Base-by-base conservation (phyloP, 2,113 vertebrate genomes). In the Edolisoma coerulescens region DNA sequence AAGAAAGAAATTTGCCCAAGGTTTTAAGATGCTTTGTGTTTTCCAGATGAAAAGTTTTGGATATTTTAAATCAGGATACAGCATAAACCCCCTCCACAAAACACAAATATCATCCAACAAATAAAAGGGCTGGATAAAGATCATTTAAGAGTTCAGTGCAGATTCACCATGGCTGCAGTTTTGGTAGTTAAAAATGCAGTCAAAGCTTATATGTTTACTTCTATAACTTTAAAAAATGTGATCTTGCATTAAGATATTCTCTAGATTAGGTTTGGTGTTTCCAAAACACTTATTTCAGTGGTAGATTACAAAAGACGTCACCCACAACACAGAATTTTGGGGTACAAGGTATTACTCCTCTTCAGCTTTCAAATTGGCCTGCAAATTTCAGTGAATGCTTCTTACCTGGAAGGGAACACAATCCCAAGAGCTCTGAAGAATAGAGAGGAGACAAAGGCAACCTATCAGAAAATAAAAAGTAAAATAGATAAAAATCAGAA, bases 341-440 rank as follows among this genome's bases (percentile, higher is more conserved):
- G 15, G 21, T 70, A 50, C 19, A 42, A 47, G 32, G 7, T 37
- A 20, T 60, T 56, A 11, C 9, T 8, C 16, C 13, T 65, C 61
- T 69, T 59, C 26, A 65, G 21, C 37, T 75, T 49, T 65, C 71
- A 83, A 80, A 81, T 16, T 23, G 2, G 8, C 27, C 61, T 81
- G 47, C 10, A 88, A n/a, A 61, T 41, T n/a, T 90, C 64, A 45
- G 10, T 5, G 21, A 75, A 14, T 22, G 14, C 33, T 63, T 86
- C 97, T 91, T 95, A 99, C 99, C 99, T 97, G 99, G 99, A 77
- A 99, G 97, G n/a, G 98, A 98, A 96, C 98, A 99, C 50, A 99
- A 97, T 63, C 99, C 99, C 15, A 99, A 97, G 90, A 98, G 97
- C 82, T 98, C 97, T 8, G 98, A 98, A 64, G 97, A 97, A 32